Base-by-base conservation (phyloP, 2,113 vertebrate genomes). In the Pionites leucogaster region DNA sequence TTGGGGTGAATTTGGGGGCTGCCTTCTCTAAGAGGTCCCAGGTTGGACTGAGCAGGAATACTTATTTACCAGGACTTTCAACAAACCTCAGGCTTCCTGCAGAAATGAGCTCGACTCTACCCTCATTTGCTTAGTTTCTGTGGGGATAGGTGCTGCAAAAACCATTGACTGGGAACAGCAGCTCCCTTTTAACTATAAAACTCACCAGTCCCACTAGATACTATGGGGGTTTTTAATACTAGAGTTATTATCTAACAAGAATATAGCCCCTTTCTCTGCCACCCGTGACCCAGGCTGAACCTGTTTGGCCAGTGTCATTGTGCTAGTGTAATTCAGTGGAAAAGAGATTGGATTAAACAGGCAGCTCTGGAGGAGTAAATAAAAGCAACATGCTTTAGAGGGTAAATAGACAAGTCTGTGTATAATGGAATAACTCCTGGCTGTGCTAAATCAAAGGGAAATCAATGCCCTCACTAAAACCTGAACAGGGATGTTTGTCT, bases 291-390 rank as follows among this genome's bases (percentile, higher is more conserved):
- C 89, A 94, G 60, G 69, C 86, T 96, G 94, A 93, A 95, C 89
- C 93, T 92, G 89, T 95, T 86, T 95, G 91, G 82, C 89, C 89
- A 76, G 46, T 50, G 77, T 95, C 88, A 95, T 97, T 97, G 93
- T 97, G 82, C 81, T 76, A 18, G 93, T 92, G 91, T 94, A 95
- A 97, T 97, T 95, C 94, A 86, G 82, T 96, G 94, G 96, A 97
- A 97, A 96, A 96, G 80, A 96, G 91, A 94, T 90, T 88, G 93
- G 96, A 96, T 97, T 95, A 96, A 96, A 91, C 77, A 72, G 82
- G 92, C 78, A 94, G 93, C 80, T 86, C 88, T 50, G 67, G 64
- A 95, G 63, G 69, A 90, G 82, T 80, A 96, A 97, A 96, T 92
- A 94, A 90, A 96, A 94, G 84, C 82, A 78, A 84, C 92, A 71